Conservation (phyloP, 2,888 invertebrate genomes). For the Tiliacea citrago region DNA sequence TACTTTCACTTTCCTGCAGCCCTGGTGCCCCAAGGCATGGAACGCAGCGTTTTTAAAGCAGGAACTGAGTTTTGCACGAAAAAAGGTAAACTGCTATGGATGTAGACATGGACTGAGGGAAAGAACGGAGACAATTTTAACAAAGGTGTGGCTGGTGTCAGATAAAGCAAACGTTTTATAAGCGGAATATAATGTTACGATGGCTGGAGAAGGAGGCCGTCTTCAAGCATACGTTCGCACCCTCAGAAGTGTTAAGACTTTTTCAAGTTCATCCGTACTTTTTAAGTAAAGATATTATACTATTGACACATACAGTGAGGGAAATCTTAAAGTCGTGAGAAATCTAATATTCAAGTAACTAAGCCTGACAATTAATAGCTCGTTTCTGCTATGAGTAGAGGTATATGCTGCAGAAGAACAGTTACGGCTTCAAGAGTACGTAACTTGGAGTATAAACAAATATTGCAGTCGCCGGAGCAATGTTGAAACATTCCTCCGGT, state of each 20-base stretch:
- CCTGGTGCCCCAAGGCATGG: slow-evolving; percentile 49
- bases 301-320: too few relatives aligned
- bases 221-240: neutral
- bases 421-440: neutral
- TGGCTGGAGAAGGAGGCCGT: too few relatives aligned
- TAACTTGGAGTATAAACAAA: slow-evolving; percentile 46
- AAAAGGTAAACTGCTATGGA: neutral
- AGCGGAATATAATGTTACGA: neutral
- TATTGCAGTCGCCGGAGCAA: slow-evolving; percentile 49
- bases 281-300: too few relatives aligned
- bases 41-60: slow-evolving; percentile 42
- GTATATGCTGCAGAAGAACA: neutral
- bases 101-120: neutral
- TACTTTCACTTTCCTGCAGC: slow-evolving; percentile 64
- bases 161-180: neutral
- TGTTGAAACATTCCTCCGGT: slow-evolving; percentile 61
- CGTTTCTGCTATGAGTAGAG: too few relatives aligned
- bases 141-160: neutral
- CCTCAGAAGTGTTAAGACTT: neutral
- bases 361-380: too few relatives aligned
- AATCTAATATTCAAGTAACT: neutral
- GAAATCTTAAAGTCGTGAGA: neutral
- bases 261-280: neutral
- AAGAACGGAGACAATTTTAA: neutral
- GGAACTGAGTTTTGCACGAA: neutral